Evolutionary conservation across 2,888 invertebrate genomes (phyloP), one percentile per base, ranked within the genome.

Genomic region (Arrhopalites spinosus): DNA sequence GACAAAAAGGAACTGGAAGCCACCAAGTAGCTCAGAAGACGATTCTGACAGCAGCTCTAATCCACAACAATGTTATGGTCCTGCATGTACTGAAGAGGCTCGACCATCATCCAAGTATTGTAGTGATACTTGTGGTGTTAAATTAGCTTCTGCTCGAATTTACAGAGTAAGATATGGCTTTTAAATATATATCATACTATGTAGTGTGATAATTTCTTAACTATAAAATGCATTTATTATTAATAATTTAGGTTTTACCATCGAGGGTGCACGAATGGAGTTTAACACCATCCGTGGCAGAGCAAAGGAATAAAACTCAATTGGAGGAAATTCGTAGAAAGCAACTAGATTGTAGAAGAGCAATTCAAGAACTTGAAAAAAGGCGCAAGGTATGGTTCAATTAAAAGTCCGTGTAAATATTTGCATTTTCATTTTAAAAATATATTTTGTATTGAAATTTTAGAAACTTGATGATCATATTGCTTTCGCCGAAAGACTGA

Each of bases 191-290:
- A n/a, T 36, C 11, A 36, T 3, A 36, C 36, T 36, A 11, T 36
- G 36, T 36, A 11, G 5, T 7, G 3, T 36, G 36, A 36, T 7
- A 20, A 53, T 53, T 53, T 53, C 3, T 8, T 53, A 11, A 20
- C 20, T 8, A 11, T 53, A 15, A 5, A 36, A 5, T 5, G 53
- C 17, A 53, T 8, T 8, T 53, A 53, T 20, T 20, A 11, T 64
- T 36, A 20, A 17, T 2, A 36, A 30, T 36, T 20, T 36, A 92
- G 89, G 91, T 95, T n/a, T 85, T 95, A 17, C 95, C 96, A 0
- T 92, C 93, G 83, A 90, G 97, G 13, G 91, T 98, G 75, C 95
- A 96, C 84, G 96, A 97, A 85, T 97, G 97, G 96, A 92, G 94
- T 25, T 87, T 94, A 25, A 92, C 93, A 1, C 90, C 93, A 0